These are phyloP conservation scores for Mobula birostris DNA, from an alignment of 2,113 vertebrate genomes.

Conservation along the genomic window DNA sequence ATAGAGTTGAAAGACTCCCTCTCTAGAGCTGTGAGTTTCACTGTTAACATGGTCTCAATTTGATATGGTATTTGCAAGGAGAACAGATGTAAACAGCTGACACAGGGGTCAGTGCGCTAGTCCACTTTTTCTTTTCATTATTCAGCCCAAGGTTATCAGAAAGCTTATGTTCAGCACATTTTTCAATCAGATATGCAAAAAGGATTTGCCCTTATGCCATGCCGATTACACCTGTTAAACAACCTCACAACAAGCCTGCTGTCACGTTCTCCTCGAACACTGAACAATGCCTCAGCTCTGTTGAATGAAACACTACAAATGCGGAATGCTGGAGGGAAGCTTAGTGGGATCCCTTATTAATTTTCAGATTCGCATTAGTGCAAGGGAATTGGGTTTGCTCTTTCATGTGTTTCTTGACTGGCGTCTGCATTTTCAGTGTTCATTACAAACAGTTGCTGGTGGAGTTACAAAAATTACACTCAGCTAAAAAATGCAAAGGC, in stretches of 20 bases:
- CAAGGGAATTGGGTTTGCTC: background rate
- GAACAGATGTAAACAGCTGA: background rate
- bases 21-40: background rate
- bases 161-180: conserved; percentile 1
- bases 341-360: background rate
- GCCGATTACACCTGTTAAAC: background rate
- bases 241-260: background rate
- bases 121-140: conserved; percentile 2
- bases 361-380: background rate
- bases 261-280: background rate
- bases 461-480: background rate
- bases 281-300: background rate
- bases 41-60: background rate
- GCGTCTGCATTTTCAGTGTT: no score
- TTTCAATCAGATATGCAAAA: conserved; percentile 13
- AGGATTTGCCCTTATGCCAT: background rate
- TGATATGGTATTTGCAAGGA: background rate
- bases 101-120: background rate
- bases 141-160: background rate
- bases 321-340: background rate
- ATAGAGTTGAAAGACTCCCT: background rate
- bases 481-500: background rate
- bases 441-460: no score
- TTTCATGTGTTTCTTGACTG: background rate
- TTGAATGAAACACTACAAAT: background rate